Conservation (phyloP, 2,797 vertebrate species). For the Pseudotriccus pelzelni region DNA sequence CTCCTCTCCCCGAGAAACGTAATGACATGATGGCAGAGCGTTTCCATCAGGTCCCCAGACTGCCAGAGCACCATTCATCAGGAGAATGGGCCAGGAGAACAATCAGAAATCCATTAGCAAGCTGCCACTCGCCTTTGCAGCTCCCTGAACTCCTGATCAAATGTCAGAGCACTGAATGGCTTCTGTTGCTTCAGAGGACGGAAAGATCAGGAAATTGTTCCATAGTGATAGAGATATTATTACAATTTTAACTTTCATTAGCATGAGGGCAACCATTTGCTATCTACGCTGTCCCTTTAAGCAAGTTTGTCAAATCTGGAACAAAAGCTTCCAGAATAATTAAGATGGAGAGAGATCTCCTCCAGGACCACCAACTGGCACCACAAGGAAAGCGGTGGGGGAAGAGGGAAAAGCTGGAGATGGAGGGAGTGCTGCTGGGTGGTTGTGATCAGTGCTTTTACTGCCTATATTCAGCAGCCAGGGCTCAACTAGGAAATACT, state of each 20-base stretch:
- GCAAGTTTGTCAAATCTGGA: background rate
- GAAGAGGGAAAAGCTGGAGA: background rate
- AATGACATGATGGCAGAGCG: background rate
- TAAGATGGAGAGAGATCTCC: background rate
- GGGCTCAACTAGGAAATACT: background rate
- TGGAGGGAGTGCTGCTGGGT: background rate
- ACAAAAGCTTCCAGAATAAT: background rate
- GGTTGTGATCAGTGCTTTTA: background rate
- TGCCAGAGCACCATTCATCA: slow-evolving; percentile 10
- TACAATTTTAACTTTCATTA: slow-evolving; percentile 1
- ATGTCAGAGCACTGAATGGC: slow-evolving; percentile 1
- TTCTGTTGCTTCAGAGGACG: background rate
- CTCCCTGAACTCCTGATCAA: slow-evolving; percentile 16
- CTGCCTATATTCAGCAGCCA: background rate
- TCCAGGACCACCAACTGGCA: background rate
- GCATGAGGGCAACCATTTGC: background rate
- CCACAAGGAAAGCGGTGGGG: background rate
- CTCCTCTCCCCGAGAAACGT: background rate
- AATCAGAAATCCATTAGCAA: slow-evolving; percentile 66
- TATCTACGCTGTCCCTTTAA: background rate
- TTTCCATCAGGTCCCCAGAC: slow-evolving; percentile 26
- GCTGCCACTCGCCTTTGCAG: background rate
- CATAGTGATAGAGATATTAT: background rate
- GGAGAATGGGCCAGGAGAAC: slow-evolving; percentile 34
- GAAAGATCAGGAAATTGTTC: background rate